Evolutionary conservation across 2,113 vertebrate species (phyloP).

Genomic region (Ibidorhyncha struthersii): DNA sequence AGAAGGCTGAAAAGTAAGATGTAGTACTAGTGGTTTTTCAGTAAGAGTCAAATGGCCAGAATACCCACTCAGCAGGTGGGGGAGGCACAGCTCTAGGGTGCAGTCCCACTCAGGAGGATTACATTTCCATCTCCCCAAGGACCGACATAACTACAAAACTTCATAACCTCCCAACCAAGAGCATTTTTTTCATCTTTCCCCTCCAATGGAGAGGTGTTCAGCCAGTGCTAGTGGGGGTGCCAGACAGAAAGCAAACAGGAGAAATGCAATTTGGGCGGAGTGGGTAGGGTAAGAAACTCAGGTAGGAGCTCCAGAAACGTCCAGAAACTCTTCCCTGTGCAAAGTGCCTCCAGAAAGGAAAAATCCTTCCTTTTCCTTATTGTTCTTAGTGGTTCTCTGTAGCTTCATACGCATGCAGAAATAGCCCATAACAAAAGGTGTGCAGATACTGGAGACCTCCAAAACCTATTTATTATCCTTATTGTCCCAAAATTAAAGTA

Average conservation of each 20-base stretch:
- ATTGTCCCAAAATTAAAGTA: not conserved
- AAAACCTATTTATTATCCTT: not conserved
- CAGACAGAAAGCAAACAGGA: not conserved
- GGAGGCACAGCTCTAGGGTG: not conserved
- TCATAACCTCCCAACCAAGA: fast-evolving
- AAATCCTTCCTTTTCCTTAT: not conserved
- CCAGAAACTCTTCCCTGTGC: not conserved
- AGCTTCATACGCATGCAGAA: not conserved
- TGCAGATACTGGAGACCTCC: not conserved
- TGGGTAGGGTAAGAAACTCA: not conserved
- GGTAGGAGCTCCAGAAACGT: not conserved
- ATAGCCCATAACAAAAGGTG: fast-evolving
- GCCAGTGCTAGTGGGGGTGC: not conserved
- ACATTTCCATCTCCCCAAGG: not conserved
- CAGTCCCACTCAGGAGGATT: not conserved
- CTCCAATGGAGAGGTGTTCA: not conserved
- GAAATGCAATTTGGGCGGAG: not conserved
- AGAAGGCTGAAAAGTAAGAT: not conserved
- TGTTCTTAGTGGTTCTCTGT: not conserved
- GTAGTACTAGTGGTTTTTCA: fast-evolving
- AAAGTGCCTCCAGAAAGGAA: not conserved
- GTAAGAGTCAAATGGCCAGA: not conserved
- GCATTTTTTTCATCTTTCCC: not conserved
- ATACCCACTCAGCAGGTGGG: not conserved
- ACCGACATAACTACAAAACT: not conserved